Evolutionary conservation across 2,113 vertebrate species (phyloP).

Genomic region (Phalacrocorax pelagicus): DNA sequence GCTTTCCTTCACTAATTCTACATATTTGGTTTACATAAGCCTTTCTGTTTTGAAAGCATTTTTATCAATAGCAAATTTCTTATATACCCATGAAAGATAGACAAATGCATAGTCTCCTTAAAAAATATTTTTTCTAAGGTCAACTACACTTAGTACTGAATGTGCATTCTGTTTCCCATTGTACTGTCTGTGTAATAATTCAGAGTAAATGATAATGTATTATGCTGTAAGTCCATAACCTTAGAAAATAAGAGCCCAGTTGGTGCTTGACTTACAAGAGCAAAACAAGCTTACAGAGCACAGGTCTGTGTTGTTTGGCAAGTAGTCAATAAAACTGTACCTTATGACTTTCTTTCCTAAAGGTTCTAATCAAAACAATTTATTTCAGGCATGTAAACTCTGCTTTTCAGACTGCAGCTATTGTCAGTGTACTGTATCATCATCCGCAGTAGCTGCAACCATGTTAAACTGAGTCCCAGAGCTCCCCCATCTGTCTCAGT

Average conservation of each 20-base stretch:
- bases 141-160: constrained; percentile 28
- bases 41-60: background rate
- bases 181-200: constrained; percentile 51
- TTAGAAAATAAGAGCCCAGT: constrained; percentile 72
- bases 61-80: background rate
- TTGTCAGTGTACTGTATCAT: constrained; percentile 63
- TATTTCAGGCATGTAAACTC: constrained; percentile 81
- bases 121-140: constrained; percentile 21
- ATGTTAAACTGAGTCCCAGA: constrained; percentile 74
- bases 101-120: background rate
- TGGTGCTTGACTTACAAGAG: constrained; percentile 75
- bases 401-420: constrained; percentile 70
- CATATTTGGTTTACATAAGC: background rate
- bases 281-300: constrained; percentile 75
- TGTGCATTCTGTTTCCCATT: constrained; percentile 35
- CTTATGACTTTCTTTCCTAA: constrained; percentile 84
- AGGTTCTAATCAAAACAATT: constrained; percentile 85
- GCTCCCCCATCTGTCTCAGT: constrained; percentile 81
- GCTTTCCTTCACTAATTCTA: background rate
- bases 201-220: constrained; percentile 68
- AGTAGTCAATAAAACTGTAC: constrained; percentile 81
- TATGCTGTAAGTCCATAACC: constrained; percentile 62
- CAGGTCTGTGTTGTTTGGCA: constrained; percentile 74
- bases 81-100: background rate
- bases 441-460: constrained; percentile 2